phyloP scores from a whole-genome alignment of 1,140 invertebrate species.

The Eubasilissa regina region DNA sequence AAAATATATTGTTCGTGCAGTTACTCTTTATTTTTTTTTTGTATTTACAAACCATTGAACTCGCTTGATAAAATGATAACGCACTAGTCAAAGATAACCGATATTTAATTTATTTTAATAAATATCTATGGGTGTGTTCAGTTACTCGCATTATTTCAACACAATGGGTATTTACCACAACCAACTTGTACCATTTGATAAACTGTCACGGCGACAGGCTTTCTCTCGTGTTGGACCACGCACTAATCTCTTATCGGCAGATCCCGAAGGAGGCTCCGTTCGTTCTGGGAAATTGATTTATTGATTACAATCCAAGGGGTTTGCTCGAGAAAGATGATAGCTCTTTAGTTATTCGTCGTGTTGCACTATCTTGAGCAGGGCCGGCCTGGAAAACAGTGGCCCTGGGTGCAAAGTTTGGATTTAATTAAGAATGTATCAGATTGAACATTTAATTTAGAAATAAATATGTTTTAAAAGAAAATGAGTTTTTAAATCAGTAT shows the following conservation, averaged over 20 bases:
- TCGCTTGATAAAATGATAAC: slow-evolving; percentile 14
- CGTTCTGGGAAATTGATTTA: too few species aligned
- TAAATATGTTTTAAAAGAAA: too few species aligned
- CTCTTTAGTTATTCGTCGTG: too few species aligned
- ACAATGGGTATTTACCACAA: slow-evolving; percentile 23
- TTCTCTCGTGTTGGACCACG: slow-evolving; percentile 8
- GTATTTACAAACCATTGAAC: neutral
- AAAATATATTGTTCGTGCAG: neutral
- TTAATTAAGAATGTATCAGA: too few species aligned
- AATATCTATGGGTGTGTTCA: neutral
- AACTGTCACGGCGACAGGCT: slow-evolving; percentile 16
- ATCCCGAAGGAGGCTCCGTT: neutral
- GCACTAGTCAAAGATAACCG: neutral
- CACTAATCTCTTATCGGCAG: neutral
- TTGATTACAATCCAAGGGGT: too few species aligned
- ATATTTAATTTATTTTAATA: slow-evolving; percentile 21
- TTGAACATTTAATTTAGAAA: too few species aligned
- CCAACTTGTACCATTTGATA: slow-evolving; percentile 8
- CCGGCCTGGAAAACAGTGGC: too few species aligned
- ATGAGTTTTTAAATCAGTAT: too few species aligned
- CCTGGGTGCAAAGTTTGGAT: too few species aligned
- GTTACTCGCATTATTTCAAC: slow-evolving; percentile 13
- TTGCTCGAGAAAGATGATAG: too few species aligned
- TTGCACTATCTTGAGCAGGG: too few species aligned
- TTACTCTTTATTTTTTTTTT: neutral